These are phyloP conservation scores for Odontophorus gujanensis DNA, from an alignment of 2,113 vertebrate genomes.

Conservation along the genomic window DNA sequence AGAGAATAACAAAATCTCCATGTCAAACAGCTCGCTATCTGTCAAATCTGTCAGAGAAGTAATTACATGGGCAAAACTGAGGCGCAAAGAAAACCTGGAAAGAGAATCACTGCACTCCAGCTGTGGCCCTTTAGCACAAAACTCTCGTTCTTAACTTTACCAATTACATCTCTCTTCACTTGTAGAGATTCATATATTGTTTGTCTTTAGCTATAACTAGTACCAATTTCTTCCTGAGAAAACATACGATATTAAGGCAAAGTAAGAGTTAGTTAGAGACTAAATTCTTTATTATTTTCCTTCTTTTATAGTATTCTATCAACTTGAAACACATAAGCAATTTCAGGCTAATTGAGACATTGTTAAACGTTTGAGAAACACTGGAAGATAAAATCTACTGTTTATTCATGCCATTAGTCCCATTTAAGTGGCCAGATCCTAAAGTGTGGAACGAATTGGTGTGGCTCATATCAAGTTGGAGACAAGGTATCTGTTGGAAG, in stretches of 20 bases:
- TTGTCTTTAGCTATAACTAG: not conserved
- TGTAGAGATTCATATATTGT: not conserved
- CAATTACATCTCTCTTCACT: not conserved
- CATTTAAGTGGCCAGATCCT: not conserved
- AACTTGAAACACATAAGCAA: not conserved
- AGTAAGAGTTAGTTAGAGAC: not conserved
- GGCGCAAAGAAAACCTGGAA: not conserved
- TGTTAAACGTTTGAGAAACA: not conserved
- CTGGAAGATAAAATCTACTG: not conserved
- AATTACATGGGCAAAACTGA: not conserved
- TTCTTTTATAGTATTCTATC: not conserved
- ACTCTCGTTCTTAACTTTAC: not conserved
- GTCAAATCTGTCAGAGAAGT: not conserved
- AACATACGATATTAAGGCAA: not conserved
- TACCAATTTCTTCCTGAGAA: not conserved
- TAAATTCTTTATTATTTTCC: not conserved
- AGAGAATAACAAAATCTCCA: not conserved
- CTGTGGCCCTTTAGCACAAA: not conserved
- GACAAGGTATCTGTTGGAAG: not conserved
- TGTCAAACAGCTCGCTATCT: not conserved
- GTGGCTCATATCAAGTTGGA: not conserved
- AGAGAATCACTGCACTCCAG: not conserved
- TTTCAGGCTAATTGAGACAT: not conserved
- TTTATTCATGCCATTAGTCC: not conserved
- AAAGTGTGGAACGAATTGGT: not conserved